These are phyloP conservation scores for Tetragnatha montana DNA, from an alignment of 2,888 invertebrate species.

Conservation along the genomic window DNA sequence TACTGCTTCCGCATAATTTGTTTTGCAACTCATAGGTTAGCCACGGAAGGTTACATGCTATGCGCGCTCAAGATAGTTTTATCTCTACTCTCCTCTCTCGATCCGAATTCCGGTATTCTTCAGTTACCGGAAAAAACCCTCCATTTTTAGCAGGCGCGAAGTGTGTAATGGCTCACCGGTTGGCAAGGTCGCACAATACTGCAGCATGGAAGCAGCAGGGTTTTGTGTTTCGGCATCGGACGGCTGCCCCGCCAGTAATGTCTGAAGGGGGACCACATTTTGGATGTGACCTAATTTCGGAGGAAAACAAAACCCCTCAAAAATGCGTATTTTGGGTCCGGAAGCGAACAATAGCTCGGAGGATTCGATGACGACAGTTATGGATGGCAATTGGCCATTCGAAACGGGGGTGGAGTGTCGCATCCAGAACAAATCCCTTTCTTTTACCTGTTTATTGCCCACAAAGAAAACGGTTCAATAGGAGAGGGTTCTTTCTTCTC, in stretches of 20 bases:
- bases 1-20: too few species aligned
- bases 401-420: slow-evolving; percentile 17
- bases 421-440: slow-evolving; percentile 8
- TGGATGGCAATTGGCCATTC: slow-evolving; percentile 53
- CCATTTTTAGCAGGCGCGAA: slow-evolving; percentile 68
- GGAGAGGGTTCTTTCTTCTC: background rate
- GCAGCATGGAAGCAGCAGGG: background rate
- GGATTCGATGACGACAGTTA: slow-evolving; percentile 65
- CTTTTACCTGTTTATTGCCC: slow-evolving; percentile 12
- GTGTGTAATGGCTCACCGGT: slow-evolving; percentile 46
- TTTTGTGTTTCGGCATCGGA: slow-evolving; percentile 23
- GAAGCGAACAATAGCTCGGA: slow-evolving; percentile 55
- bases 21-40: too few species aligned
- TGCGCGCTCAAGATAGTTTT: too few species aligned
- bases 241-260: slow-evolving; percentile 46
- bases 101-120: slow-evolving; percentile 56
- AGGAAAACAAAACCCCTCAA: slow-evolving; percentile 41
- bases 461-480: slow-evolving; percentile 12
- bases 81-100: background rate
- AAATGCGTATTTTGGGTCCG: slow-evolving; percentile 43
- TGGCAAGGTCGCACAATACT: background rate
- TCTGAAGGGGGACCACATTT: slow-evolving; percentile 22
- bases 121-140: slow-evolving; percentile 47
- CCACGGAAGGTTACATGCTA: too few species aligned
- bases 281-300: slow-evolving; percentile 56